Conservation (phyloP, 2,797 vertebrate genomes). For the Eutrigla gurnardus region DNA sequence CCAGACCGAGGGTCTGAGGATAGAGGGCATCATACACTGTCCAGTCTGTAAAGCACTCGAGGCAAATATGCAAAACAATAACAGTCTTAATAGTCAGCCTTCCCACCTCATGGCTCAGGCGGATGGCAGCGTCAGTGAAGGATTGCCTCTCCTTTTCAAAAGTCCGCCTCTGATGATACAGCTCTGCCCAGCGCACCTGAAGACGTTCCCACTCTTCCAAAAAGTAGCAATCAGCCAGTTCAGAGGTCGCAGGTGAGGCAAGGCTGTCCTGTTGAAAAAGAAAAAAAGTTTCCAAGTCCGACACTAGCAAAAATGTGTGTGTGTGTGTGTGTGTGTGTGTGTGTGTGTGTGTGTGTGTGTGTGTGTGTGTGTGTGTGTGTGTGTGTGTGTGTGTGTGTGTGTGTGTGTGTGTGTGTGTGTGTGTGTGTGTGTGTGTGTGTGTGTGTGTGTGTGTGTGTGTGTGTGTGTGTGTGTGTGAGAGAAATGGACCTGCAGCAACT, state of each 20-base stretch:
- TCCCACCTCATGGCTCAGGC: slow-evolving; percentile 84
- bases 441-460: no score
- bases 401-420: not conserved
- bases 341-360: no score
- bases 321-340: not conserved
- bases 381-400: no score
- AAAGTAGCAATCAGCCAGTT: slow-evolving; percentile 80
- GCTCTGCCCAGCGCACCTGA: slow-evolving; percentile 68
- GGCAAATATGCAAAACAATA: not conserved
- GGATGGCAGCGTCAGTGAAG: slow-evolving; percentile 87
- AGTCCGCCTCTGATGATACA: slow-evolving; percentile 78
- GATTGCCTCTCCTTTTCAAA: slow-evolving; percentile 84
- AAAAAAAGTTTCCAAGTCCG: not conserved
- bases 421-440: no score
- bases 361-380: no score
- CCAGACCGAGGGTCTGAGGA: not conserved
- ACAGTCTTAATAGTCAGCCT: not conserved
- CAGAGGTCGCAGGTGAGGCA: slow-evolving; percentile 50
- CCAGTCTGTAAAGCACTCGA: not conserved
- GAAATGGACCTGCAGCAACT: slow-evolving; percentile 79
- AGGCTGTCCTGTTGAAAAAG: slow-evolving; percentile 71
- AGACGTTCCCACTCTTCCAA: slow-evolving; percentile 87
- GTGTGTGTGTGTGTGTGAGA: no score
- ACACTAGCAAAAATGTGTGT: fast-evolving
- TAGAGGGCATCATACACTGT: not conserved